These are phyloP conservation scores for Rhamnusium bicolor DNA, from an alignment of 2,888 invertebrate species.

Conservation along the genomic window DNA sequence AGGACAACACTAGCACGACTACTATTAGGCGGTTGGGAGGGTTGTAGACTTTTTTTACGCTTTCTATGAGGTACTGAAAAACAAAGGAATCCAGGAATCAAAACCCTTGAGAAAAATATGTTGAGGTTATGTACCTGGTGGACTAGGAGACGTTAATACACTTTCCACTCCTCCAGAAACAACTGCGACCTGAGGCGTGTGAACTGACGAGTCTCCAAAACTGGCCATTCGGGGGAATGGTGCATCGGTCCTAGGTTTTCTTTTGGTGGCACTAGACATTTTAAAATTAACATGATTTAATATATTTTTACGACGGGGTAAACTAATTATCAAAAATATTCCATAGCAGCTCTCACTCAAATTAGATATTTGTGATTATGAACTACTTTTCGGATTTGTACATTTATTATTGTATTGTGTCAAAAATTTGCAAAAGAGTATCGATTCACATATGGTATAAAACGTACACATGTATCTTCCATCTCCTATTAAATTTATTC, in stretches of 20 bases:
- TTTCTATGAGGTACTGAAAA: slow-evolving; percentile 68
- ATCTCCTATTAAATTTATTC: too few species aligned
- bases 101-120: neutral
- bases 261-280: slow-evolving; percentile 45
- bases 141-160: slow-evolving; percentile 74
- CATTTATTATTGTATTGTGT: too few species aligned
- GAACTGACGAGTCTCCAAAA: slow-evolving; percentile 54
- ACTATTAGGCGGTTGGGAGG: slow-evolving; percentile 77
- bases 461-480: too few species aligned
- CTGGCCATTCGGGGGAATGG: slow-evolving; percentile 51
- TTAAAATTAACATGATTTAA: neutral
- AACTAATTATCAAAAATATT: too few species aligned
- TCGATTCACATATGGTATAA: too few species aligned
- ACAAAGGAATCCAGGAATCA: slow-evolving; percentile 25
- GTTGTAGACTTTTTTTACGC: slow-evolving; percentile 69
- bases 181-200: slow-evolving; percentile 67
- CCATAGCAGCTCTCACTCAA: too few species aligned
- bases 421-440: too few species aligned
- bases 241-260: slow-evolving; percentile 50
- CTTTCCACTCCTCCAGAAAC: slow-evolving; percentile 69
- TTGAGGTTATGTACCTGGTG: slow-evolving; percentile 73
- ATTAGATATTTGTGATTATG: too few species aligned
- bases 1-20: slow-evolving; percentile 85
- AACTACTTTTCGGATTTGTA: too few species aligned
- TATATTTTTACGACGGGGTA: neutral